These are phyloP conservation scores for Trissolcus basalis DNA, from an alignment of 1,140 invertebrate species.

Conservation along the genomic window DNA sequence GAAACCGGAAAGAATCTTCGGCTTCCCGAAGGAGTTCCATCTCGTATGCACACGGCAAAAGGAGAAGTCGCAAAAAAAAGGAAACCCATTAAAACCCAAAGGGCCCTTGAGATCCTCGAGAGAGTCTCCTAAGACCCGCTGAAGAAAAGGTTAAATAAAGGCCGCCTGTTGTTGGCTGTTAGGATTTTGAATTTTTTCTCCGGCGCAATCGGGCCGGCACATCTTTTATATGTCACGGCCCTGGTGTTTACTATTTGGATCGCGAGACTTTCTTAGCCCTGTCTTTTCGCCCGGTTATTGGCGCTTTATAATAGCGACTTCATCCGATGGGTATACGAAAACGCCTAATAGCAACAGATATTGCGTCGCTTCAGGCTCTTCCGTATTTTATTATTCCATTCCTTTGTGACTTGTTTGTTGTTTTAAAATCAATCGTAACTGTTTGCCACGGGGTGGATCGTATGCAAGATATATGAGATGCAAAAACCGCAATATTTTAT, in stretches of 20 bases:
- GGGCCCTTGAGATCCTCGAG: slow-evolving; percentile 68
- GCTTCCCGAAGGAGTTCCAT: slow-evolving; percentile 56
- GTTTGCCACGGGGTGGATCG: too few species aligned
- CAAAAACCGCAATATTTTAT: too few species aligned
- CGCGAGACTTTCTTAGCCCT: slow-evolving; percentile 38
- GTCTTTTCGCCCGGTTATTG: slow-evolving; percentile 44
- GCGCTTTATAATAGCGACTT: slow-evolving; percentile 45
- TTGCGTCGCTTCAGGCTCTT: slow-evolving; percentile 4
- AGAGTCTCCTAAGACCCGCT: slow-evolving; percentile 69
- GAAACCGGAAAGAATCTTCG: slow-evolving; percentile 55
- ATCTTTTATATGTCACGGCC: slow-evolving; percentile 73
- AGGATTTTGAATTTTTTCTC: slow-evolving; percentile 67
- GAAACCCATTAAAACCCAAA: slow-evolving; percentile 57
- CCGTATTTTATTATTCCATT: neutral
- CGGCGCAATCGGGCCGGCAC: slow-evolving; percentile 57
- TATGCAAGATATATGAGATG: too few species aligned
- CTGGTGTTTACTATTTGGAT: slow-evolving; percentile 75
- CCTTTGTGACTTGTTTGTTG: neutral
- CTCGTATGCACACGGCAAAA: slow-evolving; percentile 61
- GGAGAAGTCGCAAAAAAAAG: slow-evolving; percentile 31
- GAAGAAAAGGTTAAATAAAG: slow-evolving; percentile 76
- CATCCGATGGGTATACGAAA: slow-evolving; percentile 49
- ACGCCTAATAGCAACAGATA: slow-evolving; percentile 34
- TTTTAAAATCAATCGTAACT: neutral
- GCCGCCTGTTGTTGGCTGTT: slow-evolving; percentile 74